Percentiles rank a stretch among this genome's conserved stretches.
Evolutionary conservation across 1,140 invertebrate species (phyloP).

Genomic region (Drosophila sulfurigaster): DNA sequence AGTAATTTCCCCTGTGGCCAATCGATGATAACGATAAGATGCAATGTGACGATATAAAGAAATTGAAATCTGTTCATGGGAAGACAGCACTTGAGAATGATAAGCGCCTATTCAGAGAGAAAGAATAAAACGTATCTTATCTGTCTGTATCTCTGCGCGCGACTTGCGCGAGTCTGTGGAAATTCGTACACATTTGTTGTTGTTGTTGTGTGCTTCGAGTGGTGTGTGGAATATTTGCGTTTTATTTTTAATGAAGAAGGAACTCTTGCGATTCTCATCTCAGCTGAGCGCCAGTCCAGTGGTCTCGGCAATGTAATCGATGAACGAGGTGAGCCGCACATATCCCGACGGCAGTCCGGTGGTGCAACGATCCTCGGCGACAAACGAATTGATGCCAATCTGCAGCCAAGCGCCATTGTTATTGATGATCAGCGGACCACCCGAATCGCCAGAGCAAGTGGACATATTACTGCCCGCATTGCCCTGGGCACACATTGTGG

Average conservation of each 20-base stretch:
- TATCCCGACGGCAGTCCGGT: conserved; percentile 74
- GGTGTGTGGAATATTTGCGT: conserved; percentile 33
- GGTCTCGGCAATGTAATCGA: conserved; percentile 60
- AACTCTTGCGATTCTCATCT: conserved; percentile 11
- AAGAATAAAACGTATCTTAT: conserved; percentile 22
- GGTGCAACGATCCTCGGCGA: conserved; percentile 76
- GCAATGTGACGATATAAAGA: background rate
- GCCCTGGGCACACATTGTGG: conserved; percentile 68
- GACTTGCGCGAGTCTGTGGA: background rate
- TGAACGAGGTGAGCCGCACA: conserved; percentile 70
- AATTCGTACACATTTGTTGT: background rate
- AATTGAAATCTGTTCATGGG: background rate
- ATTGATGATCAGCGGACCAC: conserved; percentile 63
- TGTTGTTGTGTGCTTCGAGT: conserved; percentile 14
- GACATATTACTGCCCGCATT: conserved; percentile 65
- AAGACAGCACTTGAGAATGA: background rate
- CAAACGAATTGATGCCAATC: conserved; percentile 83
- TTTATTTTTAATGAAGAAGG: conserved; percentile 28
- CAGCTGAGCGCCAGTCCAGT: conserved; percentile 51
- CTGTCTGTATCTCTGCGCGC: background rate
- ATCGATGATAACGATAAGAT: conserved; percentile 7
- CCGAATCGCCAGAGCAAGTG: conserved; percentile 79
- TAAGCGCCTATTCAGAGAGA: background rate
- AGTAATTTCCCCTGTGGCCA: no score
- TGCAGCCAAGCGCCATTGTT: conserved; percentile 52